Evolutionary conservation across 2,113 vertebrate species (phyloP).

Genomic region (Nerophis lumbriciformis): DNA sequence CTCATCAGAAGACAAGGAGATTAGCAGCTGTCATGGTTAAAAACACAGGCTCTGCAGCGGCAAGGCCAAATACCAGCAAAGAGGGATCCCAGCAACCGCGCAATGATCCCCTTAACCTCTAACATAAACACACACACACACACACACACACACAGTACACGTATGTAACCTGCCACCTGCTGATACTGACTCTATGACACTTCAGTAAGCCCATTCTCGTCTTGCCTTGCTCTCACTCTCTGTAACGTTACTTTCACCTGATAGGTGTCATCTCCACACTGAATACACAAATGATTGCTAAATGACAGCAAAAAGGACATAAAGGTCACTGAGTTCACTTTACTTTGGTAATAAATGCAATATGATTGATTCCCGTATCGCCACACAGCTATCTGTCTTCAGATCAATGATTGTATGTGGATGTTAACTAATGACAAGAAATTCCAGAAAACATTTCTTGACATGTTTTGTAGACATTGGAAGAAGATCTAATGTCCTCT

Average conservation of each 20-base stretch:
- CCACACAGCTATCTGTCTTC: no score
- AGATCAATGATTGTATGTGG: no score
- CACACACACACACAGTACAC: constrained; percentile 7
- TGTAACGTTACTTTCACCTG: neutral
- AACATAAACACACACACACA: constrained; percentile 11
- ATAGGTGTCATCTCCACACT: neutral
- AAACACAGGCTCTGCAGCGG: constrained; percentile 37
- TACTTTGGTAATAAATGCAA: no score
- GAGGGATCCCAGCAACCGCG: constrained; percentile 40
- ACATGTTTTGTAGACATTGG: no score
- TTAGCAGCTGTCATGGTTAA: constrained; percentile 56
- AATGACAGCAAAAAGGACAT: no score
- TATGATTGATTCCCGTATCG: no score
- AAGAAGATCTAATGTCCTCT: no score
- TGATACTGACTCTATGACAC: constrained; percentile 26
- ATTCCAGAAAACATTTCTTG: no score
- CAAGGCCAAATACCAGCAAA: constrained; percentile 43
- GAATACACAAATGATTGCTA: neutral
- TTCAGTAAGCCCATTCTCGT: constrained; percentile 25
- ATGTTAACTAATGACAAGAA: no score
- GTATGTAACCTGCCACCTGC: constrained; percentile 17
- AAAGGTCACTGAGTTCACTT: no score
- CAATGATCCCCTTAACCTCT: constrained; percentile 30
- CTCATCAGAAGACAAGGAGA: constrained; percentile 27
- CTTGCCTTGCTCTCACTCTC: neutral